Conservation (phyloP, 1,140 invertebrate species). For the Sitobion miscanthi region DNA sequence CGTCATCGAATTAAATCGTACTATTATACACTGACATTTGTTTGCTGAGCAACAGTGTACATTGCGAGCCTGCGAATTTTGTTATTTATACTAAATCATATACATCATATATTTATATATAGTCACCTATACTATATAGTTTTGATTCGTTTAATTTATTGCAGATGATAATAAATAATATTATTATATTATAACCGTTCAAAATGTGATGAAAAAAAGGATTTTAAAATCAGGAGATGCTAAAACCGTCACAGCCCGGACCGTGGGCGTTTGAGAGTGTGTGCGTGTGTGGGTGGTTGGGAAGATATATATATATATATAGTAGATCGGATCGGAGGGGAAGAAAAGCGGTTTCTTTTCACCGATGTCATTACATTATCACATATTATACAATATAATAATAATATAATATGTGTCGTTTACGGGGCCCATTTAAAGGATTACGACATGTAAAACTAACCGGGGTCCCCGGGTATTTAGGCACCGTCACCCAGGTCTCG, state of each 20-base stretch:
- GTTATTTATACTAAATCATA: too few species aligned
- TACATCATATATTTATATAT: background rate
- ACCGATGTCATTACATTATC: background rate
- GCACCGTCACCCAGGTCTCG: slow-evolving; percentile 36
- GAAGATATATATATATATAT: background rate
- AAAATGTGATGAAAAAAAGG: background rate
- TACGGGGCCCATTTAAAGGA: slow-evolving; percentile 48
- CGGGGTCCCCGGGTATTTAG: slow-evolving; percentile 33
- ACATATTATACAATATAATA: slow-evolving; percentile 10
- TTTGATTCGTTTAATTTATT: background rate
- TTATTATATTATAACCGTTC: background rate
- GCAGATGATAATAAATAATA: background rate
- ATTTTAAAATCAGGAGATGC: background rate
- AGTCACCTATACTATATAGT: background rate
- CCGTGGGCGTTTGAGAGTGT: background rate
- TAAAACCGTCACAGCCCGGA: background rate
- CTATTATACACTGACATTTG: background rate
- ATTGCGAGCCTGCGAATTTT: background rate
- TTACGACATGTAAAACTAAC: slow-evolving; percentile 50
- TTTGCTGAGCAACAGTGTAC: background rate
- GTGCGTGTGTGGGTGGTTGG: background rate
- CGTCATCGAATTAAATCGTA: background rate
- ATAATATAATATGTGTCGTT: slow-evolving; percentile 34
- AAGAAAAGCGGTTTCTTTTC: slow-evolving; percentile 42
- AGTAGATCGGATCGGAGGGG: background rate